A percentile compares a stretch with the other conserved stretches of the same genome.
phyloP scores from a whole-genome alignment of 2,888 invertebrate species.

The Cosmopolites sordidus region DNA sequence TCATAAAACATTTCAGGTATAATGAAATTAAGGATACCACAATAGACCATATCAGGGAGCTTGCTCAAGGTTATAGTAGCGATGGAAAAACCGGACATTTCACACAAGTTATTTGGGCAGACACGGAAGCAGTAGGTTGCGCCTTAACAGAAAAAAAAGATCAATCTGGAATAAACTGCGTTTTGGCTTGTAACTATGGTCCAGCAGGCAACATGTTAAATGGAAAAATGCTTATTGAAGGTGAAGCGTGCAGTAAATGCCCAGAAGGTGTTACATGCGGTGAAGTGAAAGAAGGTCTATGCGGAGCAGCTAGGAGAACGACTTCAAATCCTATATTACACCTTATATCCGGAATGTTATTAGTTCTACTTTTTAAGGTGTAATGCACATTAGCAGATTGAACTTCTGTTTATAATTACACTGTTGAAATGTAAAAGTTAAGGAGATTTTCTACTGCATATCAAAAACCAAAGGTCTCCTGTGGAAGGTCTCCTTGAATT shows the following conservation, averaged over 20 bases:
- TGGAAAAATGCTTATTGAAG: conserved; percentile 8
- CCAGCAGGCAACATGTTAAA: conserved; percentile 1
- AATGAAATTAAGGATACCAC: conserved; percentile 1
- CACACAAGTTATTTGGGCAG: conserved; percentile 14
- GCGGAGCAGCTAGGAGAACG: not conserved
- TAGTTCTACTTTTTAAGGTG: too few relatives aligned
- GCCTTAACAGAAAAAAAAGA: not conserved
- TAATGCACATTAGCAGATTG: too few relatives aligned
- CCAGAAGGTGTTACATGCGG: not conserved
- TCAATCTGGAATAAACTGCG: not conserved
- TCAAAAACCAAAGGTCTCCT: too few relatives aligned
- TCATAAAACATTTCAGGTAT: conserved; percentile 9
- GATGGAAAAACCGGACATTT: conserved; percentile 8
- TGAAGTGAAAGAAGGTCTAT: conserved; percentile 2
- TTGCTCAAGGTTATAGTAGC: not conserved
- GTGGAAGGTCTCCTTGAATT: too few relatives aligned
- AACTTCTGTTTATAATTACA: too few relatives aligned
- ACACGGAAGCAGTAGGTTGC: conserved; percentile 13
- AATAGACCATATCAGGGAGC: not conserved
- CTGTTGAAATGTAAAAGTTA: too few relatives aligned
- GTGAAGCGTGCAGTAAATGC: conserved; percentile 6
- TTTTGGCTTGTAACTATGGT: conserved; percentile 16
- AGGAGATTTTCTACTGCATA: too few relatives aligned
- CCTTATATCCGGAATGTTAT: too few relatives aligned
- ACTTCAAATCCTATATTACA: too few relatives aligned